phyloP scores from a whole-genome alignment of 2,888 invertebrate species.

The Apodemia hepburni region DNA sequence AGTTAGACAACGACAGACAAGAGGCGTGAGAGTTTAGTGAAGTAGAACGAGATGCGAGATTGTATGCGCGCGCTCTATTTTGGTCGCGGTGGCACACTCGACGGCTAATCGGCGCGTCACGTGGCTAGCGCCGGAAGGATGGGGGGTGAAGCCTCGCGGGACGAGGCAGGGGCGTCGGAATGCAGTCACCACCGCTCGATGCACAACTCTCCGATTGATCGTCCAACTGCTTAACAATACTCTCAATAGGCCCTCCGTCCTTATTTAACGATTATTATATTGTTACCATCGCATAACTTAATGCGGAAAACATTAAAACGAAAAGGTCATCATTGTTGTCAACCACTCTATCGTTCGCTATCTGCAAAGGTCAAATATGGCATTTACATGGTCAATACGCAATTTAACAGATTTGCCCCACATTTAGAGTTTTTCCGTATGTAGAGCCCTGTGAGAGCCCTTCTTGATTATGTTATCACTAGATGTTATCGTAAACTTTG shows the following conservation, averaged over 20 bases:
- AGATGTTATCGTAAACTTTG: conserved; percentile 1
- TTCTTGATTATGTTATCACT: conserved; percentile 8
- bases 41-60: conserved; percentile 59
- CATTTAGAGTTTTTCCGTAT: background rate
- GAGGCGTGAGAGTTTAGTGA: conserved; percentile 55
- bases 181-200: conserved; percentile 73
- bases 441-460: background rate
- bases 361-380: conserved; percentile 14
- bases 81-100: conserved; percentile 74
- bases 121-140: conserved; percentile 75
- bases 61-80: conserved; percentile 72
- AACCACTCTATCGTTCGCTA: conserved; percentile 14
- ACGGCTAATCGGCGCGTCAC: conserved; percentile 76
- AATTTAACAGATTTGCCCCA: background rate
- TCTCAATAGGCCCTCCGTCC: conserved; percentile 18
- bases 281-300: conserved; percentile 24
- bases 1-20: conserved; percentile 42
- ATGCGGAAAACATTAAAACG: conserved; percentile 25
- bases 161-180: conserved; percentile 56
- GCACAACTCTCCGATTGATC: conserved; percentile 66
- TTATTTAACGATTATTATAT: conserved; percentile 6
- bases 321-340: conserved; percentile 17
- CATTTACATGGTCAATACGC: background rate
- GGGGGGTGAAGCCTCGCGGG: conserved; percentile 57
- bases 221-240: conserved; percentile 43